Evolutionary conservation across 2,888 invertebrate genomes (phyloP).

Genomic region (Galerucella pusilla): DNA sequence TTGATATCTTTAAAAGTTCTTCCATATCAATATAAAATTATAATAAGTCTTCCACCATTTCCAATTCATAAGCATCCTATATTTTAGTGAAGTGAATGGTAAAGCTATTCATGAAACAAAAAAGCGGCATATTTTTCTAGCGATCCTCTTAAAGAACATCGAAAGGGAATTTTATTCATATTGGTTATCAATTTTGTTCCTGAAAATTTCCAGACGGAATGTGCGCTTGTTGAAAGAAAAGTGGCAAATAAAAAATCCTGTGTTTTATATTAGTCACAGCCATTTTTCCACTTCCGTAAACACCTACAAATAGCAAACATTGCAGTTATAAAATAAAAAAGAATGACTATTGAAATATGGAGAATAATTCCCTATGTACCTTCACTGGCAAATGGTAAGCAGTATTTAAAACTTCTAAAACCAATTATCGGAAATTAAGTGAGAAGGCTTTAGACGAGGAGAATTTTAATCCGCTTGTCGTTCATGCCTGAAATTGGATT

Average conservation of each 20-base stretch:
- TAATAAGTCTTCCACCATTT: neutral
- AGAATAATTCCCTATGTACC: neutral
- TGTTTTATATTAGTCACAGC: too few species aligned
- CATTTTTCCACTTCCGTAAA: too few species aligned
- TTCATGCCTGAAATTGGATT: conserved; percentile 29
- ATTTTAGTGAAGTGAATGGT: conserved; percentile 16
- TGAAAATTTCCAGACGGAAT: neutral
- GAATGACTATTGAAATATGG: neutral
- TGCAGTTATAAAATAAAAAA: too few species aligned
- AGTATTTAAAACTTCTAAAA: conserved; percentile 38
- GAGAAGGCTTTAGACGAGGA: conserved; percentile 24
- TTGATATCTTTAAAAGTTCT: too few species aligned
- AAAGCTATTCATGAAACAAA: conserved; percentile 4
- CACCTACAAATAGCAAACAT: too few species aligned
- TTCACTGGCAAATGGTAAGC: conserved; percentile 6
- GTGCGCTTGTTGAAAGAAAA: neutral
- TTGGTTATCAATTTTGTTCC: conserved; percentile 26
- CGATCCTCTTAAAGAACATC: conserved; percentile 6
- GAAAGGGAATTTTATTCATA: conserved; percentile 28
- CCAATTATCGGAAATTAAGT: conserved; percentile 38
- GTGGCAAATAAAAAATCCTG: neutral
- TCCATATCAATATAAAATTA: too few species aligned
- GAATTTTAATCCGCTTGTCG: conserved; percentile 41
- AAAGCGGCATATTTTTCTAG: conserved; percentile 17
- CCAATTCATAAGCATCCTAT: conserved; percentile 2